Evolutionary conservation across 2,888 invertebrate species (phyloP).

Genomic region (Subacronicta megacephala): DNA sequence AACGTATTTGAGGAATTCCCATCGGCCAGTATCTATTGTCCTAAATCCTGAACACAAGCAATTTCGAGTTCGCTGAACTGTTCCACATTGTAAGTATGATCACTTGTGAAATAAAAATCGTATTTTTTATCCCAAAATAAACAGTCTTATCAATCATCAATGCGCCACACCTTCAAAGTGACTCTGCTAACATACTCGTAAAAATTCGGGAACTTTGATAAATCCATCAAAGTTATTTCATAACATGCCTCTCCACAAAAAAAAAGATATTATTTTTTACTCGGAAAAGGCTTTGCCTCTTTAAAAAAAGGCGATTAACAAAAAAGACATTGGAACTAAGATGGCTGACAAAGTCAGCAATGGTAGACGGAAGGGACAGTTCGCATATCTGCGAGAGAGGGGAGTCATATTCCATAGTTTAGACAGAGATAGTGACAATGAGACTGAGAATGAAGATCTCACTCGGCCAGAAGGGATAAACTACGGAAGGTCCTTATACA

Average conservation of each 20-base stretch:
- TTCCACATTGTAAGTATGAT: slow-evolving; percentile 3
- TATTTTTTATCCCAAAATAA: slow-evolving; percentile 49
- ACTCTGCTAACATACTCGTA: slow-evolving; percentile 26
- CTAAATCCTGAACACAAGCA: slow-evolving; percentile 6
- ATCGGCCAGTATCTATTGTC: neutral
- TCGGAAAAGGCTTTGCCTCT: no score
- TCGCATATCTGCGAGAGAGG: no score
- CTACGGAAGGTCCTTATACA: no score
- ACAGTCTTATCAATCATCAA: slow-evolving; percentile 49
- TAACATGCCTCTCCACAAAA: slow-evolving; percentile 10
- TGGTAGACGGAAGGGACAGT: no score
- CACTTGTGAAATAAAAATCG: slow-evolving; percentile 22
- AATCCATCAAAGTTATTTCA: slow-evolving; percentile 47
- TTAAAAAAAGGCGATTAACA: no score
- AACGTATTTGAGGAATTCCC: no score
- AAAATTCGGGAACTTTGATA: slow-evolving; percentile 31
- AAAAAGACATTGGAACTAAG: no score
- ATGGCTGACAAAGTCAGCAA: no score
- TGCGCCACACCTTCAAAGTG: slow-evolving; percentile 38
- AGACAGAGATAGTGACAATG: no score
- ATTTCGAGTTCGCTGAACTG: slow-evolving; percentile 37
- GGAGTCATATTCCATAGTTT: no score
- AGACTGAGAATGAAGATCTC: no score
- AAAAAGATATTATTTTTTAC: slow-evolving; percentile 8
- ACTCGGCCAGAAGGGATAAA: no score